Conservation (phyloP, 2,113 vertebrate species). For the Mus pahari region DNA sequence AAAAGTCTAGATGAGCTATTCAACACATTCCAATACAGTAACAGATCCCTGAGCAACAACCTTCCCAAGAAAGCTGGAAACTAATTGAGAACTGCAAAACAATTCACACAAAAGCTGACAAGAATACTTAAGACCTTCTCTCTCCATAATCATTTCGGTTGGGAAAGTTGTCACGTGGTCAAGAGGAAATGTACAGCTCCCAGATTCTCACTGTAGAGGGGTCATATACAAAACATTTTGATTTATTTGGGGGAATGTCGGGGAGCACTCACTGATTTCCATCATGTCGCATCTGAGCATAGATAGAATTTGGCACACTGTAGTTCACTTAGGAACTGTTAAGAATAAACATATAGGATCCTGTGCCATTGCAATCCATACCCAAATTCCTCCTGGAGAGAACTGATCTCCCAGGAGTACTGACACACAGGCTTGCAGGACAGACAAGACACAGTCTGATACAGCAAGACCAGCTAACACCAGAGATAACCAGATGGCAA, state of each 20-base stretch:
- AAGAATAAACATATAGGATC: neutral
- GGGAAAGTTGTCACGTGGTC: neutral
- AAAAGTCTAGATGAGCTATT: neutral
- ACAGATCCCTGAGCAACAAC: neutral
- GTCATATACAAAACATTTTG: neutral
- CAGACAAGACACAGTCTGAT: no score
- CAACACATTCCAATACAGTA: neutral
- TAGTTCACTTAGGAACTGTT: neutral
- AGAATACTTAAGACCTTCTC: neutral
- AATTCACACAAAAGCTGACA: neutral
- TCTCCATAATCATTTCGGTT: neutral
- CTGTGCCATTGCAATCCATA: no score
- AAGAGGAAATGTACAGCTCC: neutral
- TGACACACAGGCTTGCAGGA: no score
- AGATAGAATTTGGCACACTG: neutral
- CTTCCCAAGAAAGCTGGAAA: neutral
- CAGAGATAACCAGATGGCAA: no score
- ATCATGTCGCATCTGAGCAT: neutral
- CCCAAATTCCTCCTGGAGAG: no score
- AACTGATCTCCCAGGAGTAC: no score
- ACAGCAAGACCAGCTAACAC: no score
- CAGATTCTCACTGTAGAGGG: neutral
- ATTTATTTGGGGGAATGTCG: neutral
- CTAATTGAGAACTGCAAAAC: neutral
- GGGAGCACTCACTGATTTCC: neutral